A percentile compares a stretch with the other conserved stretches of the same genome.
Evolutionary conservation across 2,113 vertebrate species (phyloP).

Genomic region (Spermophilus dauricus): DNA sequence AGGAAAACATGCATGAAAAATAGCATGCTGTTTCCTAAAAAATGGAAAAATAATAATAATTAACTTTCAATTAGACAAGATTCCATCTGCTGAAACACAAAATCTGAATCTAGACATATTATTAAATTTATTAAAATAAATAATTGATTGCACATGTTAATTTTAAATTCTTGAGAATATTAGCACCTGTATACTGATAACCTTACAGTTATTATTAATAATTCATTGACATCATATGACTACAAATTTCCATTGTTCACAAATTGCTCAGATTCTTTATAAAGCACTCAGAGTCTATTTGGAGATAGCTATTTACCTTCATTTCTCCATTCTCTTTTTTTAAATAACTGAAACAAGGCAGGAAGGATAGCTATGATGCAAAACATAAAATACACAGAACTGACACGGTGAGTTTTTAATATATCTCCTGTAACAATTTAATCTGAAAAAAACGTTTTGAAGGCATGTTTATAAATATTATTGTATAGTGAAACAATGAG

Average conservation of each 20-base stretch:
- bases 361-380: background rate
- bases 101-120: background rate
- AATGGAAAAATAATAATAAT: slow-evolving; percentile 26
- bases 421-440: background rate
- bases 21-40: background rate
- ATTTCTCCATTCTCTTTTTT: background rate
- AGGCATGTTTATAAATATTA: background rate
- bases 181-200: background rate
- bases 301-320: background rate
- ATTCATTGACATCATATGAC: background rate
- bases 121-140: background rate
- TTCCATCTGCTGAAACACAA: background rate
- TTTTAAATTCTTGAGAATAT: background rate
- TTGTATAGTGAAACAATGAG: background rate
- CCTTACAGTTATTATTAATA: background rate
- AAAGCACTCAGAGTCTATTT: background rate
- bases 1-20: slow-evolving; percentile 22
- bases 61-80: background rate
- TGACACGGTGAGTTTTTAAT: background rate
- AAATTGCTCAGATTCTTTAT: background rate
- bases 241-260: background rate
- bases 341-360: background rate
- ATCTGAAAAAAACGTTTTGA: background rate
- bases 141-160: background rate
- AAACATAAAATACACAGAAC: background rate